These are phyloP conservation scores for Caenorhabditis panamensis DNA, from an alignment of 2,888 invertebrate genomes.

Conservation along the genomic window DNA sequence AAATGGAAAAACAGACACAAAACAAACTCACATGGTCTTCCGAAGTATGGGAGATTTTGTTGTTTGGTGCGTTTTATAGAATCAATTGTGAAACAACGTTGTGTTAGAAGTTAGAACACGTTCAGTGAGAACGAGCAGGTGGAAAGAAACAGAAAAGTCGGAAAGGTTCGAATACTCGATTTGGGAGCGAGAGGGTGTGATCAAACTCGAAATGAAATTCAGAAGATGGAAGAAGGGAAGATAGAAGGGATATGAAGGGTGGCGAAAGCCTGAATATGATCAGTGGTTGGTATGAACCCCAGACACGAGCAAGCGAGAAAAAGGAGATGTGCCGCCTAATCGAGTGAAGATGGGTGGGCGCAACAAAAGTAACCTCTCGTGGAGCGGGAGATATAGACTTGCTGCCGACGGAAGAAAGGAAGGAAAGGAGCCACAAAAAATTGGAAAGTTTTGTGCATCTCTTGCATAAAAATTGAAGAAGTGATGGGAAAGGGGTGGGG, in stretches of 20 bases:
- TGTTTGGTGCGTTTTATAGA: too few relatives aligned
- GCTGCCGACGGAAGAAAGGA: constrained; percentile 1
- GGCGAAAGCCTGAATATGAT: constrained; percentile 34
- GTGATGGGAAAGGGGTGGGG: constrained; percentile 30
- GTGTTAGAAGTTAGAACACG: too few relatives aligned
- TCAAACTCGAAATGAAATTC: constrained; percentile 13
- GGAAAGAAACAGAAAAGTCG: neutral
- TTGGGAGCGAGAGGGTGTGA: constrained; percentile 14
- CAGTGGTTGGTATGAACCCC: constrained; percentile 56
- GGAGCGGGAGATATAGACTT: constrained; percentile 21
- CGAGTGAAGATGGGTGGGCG: constrained; percentile 51
- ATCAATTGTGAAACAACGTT: too few relatives aligned
- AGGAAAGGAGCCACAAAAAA: constrained; percentile 24
- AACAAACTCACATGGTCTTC: neutral
- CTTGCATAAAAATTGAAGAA: constrained; percentile 55
- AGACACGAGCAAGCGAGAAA: constrained; percentile 32
- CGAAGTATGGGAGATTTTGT: too few relatives aligned
- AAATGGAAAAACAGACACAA: constrained; percentile 13
- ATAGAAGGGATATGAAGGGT: constrained; percentile 29
- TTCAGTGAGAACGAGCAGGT: neutral
- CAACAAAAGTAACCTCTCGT: constrained; percentile 39
- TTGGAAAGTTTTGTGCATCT: constrained; percentile 50
- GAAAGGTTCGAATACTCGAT: constrained; percentile 11
- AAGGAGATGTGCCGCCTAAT: constrained; percentile 48
- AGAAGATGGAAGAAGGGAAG: constrained; percentile 17